phyloP scores from a whole-genome alignment of 2,797 vertebrate species.

The Morus bassanus region DNA sequence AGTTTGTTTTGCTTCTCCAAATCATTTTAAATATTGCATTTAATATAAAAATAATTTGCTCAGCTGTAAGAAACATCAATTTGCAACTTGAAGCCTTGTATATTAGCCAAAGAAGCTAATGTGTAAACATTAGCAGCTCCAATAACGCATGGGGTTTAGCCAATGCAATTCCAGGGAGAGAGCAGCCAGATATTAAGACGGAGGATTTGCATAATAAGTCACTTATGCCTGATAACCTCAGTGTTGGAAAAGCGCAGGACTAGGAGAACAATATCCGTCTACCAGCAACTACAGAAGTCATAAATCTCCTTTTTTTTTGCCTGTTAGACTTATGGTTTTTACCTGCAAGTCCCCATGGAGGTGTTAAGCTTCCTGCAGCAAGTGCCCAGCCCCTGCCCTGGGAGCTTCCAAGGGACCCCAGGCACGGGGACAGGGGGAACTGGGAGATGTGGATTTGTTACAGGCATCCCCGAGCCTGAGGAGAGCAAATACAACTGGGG shows the following conservation, averaged over 20 bases:
- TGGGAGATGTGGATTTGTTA: not conserved
- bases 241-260: constrained; percentile 9
- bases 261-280: constrained; percentile 21
- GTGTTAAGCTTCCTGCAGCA: rapidly evolving
- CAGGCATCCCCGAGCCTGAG: not conserved
- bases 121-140: constrained; percentile 65
- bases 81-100: constrained; percentile 63
- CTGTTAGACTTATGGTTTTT: not conserved
- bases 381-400: not conserved
- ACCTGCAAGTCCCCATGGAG: not conserved
- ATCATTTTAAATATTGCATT: constrained; percentile 68
- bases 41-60: constrained; percentile 73
- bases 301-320: not conserved
- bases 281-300: not conserved
- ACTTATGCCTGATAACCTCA: constrained; percentile 63
- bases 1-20: constrained; percentile 58
- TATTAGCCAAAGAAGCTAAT: constrained; percentile 65
- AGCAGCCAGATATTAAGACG: constrained; percentile 54
- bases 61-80: constrained; percentile 68
- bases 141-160: constrained; percentile 40
- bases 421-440: not conserved
- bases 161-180: constrained; percentile 61
- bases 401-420: rapidly evolving
- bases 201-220: constrained; percentile 70
- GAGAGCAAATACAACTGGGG: not conserved